These are phyloP conservation scores for Paramacrobiotus metropolitanus DNA, from an alignment of 1,140 invertebrate species.

Conservation along the genomic window DNA sequence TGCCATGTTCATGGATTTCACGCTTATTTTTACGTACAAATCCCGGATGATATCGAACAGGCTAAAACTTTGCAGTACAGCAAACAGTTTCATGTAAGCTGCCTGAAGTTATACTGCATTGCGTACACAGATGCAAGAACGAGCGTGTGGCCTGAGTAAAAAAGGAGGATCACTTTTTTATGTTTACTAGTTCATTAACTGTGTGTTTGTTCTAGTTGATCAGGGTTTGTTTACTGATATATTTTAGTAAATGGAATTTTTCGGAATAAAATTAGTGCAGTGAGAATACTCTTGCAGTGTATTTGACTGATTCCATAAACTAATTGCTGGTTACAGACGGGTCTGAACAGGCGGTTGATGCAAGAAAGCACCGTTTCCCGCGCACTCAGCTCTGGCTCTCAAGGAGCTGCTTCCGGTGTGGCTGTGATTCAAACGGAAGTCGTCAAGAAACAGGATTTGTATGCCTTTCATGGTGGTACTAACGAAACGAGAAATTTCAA, in stretches of 20 bases:
- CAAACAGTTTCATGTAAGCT: too few species aligned
- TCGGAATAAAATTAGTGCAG: constrained; percentile 20
- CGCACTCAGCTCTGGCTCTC: neutral
- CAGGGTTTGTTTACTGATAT: too few species aligned
- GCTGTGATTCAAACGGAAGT: constrained; percentile 60
- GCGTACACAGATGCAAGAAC: too few species aligned
- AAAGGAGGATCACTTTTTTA: too few species aligned
- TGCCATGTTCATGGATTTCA: constrained; percentile 90
- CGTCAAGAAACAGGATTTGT: constrained; percentile 52
- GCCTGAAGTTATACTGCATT: too few species aligned
- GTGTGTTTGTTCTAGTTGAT: too few species aligned
- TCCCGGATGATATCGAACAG: constrained; percentile 47
- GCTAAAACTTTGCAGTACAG: too few species aligned
- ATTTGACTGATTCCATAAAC: neutral
- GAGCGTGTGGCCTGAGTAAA: too few species aligned
- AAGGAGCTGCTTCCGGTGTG: too few species aligned
- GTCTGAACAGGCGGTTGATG: neutral
- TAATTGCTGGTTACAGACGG: neutral
- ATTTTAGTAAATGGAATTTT: constrained; percentile 46
- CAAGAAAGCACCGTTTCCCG: neutral
- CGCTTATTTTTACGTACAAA: constrained; percentile 78
- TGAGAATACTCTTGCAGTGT: neutral
- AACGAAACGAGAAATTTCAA: constrained; percentile 43
- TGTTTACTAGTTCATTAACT: too few species aligned
- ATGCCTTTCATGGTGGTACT: too few species aligned